phyloP scores from a whole-genome alignment of 2,797 vertebrate genomes.

The Arnoldichthys spilopterus region DNA sequence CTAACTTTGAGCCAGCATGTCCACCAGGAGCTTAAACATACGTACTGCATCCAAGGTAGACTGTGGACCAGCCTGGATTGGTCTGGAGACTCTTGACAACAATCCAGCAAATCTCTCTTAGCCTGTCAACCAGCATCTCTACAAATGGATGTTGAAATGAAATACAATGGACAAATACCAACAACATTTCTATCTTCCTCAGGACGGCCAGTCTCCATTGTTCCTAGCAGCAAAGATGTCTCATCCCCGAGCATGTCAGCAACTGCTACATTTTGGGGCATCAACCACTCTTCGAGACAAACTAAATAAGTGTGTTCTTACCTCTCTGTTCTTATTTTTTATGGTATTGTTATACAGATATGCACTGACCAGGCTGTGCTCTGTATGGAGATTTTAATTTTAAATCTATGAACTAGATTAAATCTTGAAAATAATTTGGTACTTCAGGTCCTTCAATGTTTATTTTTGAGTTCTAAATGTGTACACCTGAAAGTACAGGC shows the following conservation, averaged over 20 bases:
- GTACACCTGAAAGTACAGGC: too few species aligned
- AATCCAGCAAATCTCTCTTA: too few species aligned
- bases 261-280: conserved; percentile 81
- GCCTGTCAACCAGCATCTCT: background rate
- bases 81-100: background rate
- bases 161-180: too few species aligned
- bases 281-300: conserved; percentile 82
- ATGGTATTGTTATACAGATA: background rate
- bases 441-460: too few species aligned
- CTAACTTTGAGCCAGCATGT: too few species aligned
- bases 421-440: too few species aligned
- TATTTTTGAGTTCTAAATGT: too few species aligned
- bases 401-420: too few species aligned
- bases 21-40: background rate
- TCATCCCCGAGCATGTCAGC: conserved; percentile 79
- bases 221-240: conserved; percentile 86
- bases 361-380: background rate
- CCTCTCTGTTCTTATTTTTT: conserved; percentile 1
- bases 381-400: background rate
- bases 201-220: conserved; percentile 84
- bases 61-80: background rate
- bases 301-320: conserved; percentile 78
- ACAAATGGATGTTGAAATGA: background rate
- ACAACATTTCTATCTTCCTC: conserved; percentile 16
- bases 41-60: too few species aligned